Base-by-base conservation (phyloP, 2,113 vertebrate species). In the Megalops atlanticus region DNA sequence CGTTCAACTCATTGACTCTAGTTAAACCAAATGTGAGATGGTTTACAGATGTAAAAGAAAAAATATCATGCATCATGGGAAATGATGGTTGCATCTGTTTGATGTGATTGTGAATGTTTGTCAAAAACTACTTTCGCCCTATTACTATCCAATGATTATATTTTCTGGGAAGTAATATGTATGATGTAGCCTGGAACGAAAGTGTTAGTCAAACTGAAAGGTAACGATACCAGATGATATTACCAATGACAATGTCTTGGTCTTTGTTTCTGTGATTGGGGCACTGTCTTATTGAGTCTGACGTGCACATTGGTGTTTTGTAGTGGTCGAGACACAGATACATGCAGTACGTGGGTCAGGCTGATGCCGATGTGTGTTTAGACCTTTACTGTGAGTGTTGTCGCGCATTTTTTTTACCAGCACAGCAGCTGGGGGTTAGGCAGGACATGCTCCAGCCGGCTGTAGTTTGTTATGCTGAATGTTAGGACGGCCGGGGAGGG, bases 351-450 rank as follows among this genome's bases (percentile, higher is more conserved):
- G 58, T 64, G n/a, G n/a, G 8, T 64, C 27, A 8, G 58, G 58
- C 31, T 64, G 58, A 64, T 64, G n/a, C n/a, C 2, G 36, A 70
- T 11, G 0, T 64, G 58, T 75, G 40, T 41, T 74, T 81, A 36
- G 75, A 76, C 31, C 45, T 73, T 77, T 72, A 24, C 31, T 43
- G 47, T 79, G 49, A 24, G 64, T 8, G 36, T 35, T 74, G 71
- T 74, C 41, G 80, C 58, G 52, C 14, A 40, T 84, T 79, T 54
- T 81, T 1, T 89, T 98, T 95, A 99, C 98, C 98, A 98, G 96
- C 98, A 99, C 91, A 99, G 96, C 82, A 99, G 96, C 94, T 98
- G 98, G 35, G 98, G 98, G 92, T 99, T 99, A 94, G 98, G 98
- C 91, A 99, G 95, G 89, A 99, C 96, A 70, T 99, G 98, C 92